phyloP scores from a whole-genome alignment of 2,113 vertebrate genomes.

The Scatophagus argus region DNA sequence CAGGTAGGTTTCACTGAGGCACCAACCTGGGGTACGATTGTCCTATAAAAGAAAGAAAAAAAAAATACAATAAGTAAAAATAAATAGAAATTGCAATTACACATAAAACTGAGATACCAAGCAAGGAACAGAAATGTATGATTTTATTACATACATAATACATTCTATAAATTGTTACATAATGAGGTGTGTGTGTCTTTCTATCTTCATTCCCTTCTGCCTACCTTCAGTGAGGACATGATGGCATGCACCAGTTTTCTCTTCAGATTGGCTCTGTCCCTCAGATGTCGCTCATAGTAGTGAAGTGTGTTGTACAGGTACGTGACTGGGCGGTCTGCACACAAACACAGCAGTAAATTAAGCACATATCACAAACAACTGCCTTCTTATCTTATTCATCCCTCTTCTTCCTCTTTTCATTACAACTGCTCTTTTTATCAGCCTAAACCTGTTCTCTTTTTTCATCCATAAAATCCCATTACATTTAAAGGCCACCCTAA shows the following conservation, averaged over 20 bases:
- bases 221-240: conserved; percentile 94
- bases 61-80: neutral
- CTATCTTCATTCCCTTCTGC: neutral
- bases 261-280: conserved; percentile 94
- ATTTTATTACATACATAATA: neutral
- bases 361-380: neutral
- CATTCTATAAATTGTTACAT: no score
- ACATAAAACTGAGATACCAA: no score
- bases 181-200: neutral
- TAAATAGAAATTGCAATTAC: no score
- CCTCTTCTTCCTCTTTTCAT: neutral
- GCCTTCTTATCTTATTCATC: neutral
- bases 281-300: conserved; percentile 95
- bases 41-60: conserved; percentile 75
- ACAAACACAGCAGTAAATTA: conserved; percentile 3
- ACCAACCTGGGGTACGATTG: conserved; percentile 95
- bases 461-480: neutral
- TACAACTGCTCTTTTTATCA: neutral
- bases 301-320: conserved; percentile 99
- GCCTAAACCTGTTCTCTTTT: neutral
- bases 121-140: neutral
- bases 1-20: conserved; percentile 96
- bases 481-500: neutral
- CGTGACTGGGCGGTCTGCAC: conserved; percentile 95
- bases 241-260: conserved; percentile 98